Conservation (phyloP, 2,797 vertebrate genomes). For the Chromobotia macracanthus region DNA sequence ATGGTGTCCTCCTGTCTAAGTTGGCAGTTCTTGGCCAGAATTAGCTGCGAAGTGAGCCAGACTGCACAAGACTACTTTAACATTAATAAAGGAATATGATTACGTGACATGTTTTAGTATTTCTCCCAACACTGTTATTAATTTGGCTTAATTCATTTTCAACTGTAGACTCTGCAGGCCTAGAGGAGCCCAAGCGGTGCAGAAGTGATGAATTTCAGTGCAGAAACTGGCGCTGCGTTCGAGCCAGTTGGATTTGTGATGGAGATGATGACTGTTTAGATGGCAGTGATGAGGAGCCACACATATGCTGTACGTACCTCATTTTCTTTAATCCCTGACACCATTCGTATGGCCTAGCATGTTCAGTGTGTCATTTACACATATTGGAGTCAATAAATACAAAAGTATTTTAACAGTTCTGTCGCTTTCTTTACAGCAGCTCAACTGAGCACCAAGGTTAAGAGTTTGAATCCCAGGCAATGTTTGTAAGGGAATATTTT, state of each 20-base stretch:
- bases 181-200: slow-evolving; percentile 79
- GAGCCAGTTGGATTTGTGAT: slow-evolving; percentile 90
- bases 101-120: too few relatives aligned
- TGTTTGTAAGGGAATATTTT: not conserved
- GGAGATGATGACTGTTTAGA: slow-evolving; percentile 97
- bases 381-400: not conserved
- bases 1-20: too few relatives aligned
- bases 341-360: slow-evolving; percentile 26
- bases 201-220: slow-evolving; percentile 92
- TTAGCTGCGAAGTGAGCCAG: too few relatives aligned
- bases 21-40: too few relatives aligned
- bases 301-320: slow-evolving; percentile 85
- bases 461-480: not conserved
- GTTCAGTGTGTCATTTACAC: slow-evolving; percentile 25
- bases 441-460: not conserved
- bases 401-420: too few relatives aligned
- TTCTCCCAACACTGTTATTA: not conserved
- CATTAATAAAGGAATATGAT: too few relatives aligned
- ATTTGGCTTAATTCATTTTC: not conserved
- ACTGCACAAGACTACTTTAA: too few relatives aligned
- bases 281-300: slow-evolving; percentile 88
- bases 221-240: slow-evolving; percentile 89
- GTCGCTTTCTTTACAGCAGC: not conserved
- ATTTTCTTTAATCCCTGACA: slow-evolving; percentile 1
- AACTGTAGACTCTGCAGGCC: slow-evolving; percentile 62